phyloP scores from a whole-genome alignment of 2,888 invertebrate species.

The Taenaris catops region DNA sequence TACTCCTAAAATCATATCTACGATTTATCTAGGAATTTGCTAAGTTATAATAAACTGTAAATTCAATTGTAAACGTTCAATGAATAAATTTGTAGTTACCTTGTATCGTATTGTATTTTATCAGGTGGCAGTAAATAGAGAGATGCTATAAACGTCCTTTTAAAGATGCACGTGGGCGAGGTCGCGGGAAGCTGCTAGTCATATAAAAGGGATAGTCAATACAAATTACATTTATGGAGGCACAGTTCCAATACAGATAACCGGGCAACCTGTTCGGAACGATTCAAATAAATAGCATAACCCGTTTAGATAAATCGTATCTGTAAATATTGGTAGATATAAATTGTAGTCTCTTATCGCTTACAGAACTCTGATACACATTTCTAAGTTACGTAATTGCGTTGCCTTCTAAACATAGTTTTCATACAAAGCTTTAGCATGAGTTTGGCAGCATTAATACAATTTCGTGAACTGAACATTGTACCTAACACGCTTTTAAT shows the following conservation, averaged over 20 bases:
- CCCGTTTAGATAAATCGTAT: conserved; percentile 70
- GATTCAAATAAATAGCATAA: conserved; percentile 65
- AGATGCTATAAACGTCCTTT: conserved; percentile 20
- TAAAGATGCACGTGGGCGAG: conserved; percentile 24
- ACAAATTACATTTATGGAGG: conserved; percentile 70
- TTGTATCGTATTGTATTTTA: conserved; percentile 1
- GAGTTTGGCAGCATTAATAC: conserved; percentile 7
- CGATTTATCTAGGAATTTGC: conserved; percentile 1
- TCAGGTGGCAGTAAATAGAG: conserved; percentile 15
- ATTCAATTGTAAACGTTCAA: neutral
- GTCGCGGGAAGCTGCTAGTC: conserved; percentile 23
- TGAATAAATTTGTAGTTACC: conserved; percentile 9
- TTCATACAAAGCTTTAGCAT: conserved; percentile 1
- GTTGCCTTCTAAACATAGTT: conserved; percentile 32
- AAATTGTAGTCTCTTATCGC: conserved; percentile 58
- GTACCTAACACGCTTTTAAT: too few relatives aligned
- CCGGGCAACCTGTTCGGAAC: conserved; percentile 66
- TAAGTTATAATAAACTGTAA: neutral
- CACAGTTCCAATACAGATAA: conserved; percentile 56
- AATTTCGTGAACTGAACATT: conserved; percentile 3
- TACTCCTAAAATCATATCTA: too few relatives aligned
- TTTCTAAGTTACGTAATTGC: conserved; percentile 38
- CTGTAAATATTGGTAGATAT: conserved; percentile 67
- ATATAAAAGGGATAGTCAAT: conserved; percentile 42
- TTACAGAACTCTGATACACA: conserved; percentile 40